A percentile compares a stretch with the other conserved stretches of the same genome.
These are phyloP conservation scores for Ascidia mentula DNA, from an alignment of 23 tunicate species.

Conservation along the genomic window DNA sequence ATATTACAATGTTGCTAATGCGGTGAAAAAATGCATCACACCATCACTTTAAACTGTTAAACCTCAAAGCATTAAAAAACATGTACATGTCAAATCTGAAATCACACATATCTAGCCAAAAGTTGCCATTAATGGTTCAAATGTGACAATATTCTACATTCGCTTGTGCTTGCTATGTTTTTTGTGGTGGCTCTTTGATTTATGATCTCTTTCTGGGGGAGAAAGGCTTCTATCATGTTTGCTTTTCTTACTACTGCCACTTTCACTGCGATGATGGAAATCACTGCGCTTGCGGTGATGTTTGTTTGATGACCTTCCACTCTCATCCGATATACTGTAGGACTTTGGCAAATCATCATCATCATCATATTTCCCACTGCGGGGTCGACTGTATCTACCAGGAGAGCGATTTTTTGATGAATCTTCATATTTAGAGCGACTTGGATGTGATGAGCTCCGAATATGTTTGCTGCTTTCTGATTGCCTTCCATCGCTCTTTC, in stretches of 20 bases:
- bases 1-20: too few relatives aligned
- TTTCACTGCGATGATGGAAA: slow-evolving; percentile 4
- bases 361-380: neutral
- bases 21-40: too few relatives aligned
- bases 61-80: too few relatives aligned
- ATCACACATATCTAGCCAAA: too few relatives aligned
- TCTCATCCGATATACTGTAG: slow-evolving; percentile 8
- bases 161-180: neutral
- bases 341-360: slow-evolving; percentile 21
- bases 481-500: neutral
- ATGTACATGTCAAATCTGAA: too few relatives aligned
- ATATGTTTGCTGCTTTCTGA: neutral
- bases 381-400: neutral
- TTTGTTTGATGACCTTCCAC: neutral
- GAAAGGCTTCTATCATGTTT: neutral
- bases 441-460: neutral
- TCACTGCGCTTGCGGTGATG: neutral
- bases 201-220: neutral
- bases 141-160: neutral
- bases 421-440: neutral
- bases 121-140: too few relatives aligned
- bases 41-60: too few relatives aligned
- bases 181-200: neutral
- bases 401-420: neutral
- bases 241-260: neutral